Conservation (phyloP, 2,888 invertebrate species). For the Lasioglossum calceatum region DNA sequence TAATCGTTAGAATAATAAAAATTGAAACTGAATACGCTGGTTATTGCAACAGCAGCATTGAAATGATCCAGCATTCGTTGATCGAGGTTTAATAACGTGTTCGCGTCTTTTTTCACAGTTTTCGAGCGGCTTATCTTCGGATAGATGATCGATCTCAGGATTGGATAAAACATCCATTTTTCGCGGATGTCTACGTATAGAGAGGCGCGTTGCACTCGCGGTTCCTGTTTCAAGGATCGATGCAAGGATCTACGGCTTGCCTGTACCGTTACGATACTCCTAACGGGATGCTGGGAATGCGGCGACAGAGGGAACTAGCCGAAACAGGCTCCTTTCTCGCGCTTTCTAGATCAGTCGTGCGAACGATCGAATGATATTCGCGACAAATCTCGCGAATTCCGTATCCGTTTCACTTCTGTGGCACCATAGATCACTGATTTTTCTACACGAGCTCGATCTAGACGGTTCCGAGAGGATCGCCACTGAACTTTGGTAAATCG, state of each 20-base stretch:
- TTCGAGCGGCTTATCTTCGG: background rate
- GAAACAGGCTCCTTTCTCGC: constrained; percentile 63
- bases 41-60: background rate
- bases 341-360: constrained; percentile 63
- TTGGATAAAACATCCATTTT: background rate
- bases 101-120: background rate
- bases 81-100: background rate
- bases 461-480: background rate
- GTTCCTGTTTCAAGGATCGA: constrained; percentile 68
- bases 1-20: background rate
- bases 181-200: constrained; percentile 7
- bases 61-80: background rate
- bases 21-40: background rate
- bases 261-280: constrained; percentile 77
- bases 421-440: background rate
- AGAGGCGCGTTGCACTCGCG: constrained; percentile 29
- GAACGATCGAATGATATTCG: constrained; percentile 33
- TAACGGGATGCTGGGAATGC: constrained; percentile 77
- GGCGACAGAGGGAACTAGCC: constrained; percentile 59
- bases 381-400: background rate
- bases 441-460: background rate
- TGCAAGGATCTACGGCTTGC: constrained; percentile 72
- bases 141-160: background rate
- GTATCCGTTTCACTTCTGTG: background rate
- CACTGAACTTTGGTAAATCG: background rate